Percentiles rank a stretch among this genome's conserved stretches.
phyloP scores from a whole-genome alignment of 1,140 invertebrate genomes.

The Dinoponera quadriceps region DNA sequence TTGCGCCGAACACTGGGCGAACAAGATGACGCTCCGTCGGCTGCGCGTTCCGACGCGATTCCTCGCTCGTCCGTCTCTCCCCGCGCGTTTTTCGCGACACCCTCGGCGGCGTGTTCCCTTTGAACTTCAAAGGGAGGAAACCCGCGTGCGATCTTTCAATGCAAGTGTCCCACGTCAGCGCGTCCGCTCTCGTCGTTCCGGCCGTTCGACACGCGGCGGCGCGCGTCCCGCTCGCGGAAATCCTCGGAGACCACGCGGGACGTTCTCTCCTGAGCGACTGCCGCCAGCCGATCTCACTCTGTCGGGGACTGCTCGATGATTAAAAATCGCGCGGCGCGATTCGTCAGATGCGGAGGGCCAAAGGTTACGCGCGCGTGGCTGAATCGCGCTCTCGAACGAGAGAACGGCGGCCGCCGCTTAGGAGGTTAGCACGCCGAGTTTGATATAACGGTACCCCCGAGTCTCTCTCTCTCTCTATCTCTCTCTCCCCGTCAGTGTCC shows the following conservation, averaged over 20 bases:
- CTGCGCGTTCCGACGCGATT: too few relatives aligned
- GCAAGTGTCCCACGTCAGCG: slow-evolving; percentile 5
- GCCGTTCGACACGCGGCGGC: neutral
- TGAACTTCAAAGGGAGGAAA: too few relatives aligned
- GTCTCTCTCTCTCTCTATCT: too few relatives aligned
- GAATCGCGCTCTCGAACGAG: neutral
- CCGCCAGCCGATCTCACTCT: neutral
- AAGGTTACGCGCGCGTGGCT: neutral
- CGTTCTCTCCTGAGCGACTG: neutral
- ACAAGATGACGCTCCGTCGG: too few relatives aligned
- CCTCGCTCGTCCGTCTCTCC: too few relatives aligned
- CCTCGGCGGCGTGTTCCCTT: too few relatives aligned
- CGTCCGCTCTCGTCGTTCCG: neutral
- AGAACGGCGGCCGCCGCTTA: neutral
- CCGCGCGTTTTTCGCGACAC: too few relatives aligned
- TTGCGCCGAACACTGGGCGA: too few relatives aligned
- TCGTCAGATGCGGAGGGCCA: neutral
- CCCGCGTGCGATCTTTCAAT: neutral
- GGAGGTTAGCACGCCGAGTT: slow-evolving; percentile 50
- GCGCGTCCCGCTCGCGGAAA: neutral
- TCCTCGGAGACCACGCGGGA: neutral
- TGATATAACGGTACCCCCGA: slow-evolving; percentile 69
- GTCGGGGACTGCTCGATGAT: neutral
- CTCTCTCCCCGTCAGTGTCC: slow-evolving; percentile 23
- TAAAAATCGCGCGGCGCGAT: neutral